Conservation (phyloP, 2,113 vertebrate genomes). For the Psettodes erumei region DNA sequence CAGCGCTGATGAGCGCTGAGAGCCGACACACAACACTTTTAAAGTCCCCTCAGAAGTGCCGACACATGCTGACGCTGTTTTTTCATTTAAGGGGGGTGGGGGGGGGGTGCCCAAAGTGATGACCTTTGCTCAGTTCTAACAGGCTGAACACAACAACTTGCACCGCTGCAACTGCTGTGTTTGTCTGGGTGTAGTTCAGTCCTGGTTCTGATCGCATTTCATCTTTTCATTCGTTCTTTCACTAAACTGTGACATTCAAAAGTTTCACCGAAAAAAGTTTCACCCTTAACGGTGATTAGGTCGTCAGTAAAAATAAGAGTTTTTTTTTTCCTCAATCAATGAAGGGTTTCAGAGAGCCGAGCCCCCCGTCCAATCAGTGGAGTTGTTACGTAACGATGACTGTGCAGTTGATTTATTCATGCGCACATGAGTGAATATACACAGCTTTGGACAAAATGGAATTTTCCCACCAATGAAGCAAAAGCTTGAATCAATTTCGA, state of each 20-base stretch:
- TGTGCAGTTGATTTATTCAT: neutral
- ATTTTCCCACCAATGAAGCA: no score
- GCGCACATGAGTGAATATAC: no score
- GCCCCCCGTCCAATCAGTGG: neutral
- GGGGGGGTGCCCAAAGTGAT: neutral
- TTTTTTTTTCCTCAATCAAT: neutral
- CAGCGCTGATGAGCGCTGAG: slow-evolving; percentile 20
- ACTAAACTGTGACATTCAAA: neutral
- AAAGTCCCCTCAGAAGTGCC: slow-evolving; percentile 3
- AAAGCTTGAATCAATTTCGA: no score
- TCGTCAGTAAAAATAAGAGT: no score
- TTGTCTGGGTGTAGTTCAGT: neutral
- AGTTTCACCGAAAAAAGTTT: neutral
- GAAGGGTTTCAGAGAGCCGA: neutral
- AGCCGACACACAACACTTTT: slow-evolving; percentile 11
- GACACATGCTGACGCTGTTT: neutral
- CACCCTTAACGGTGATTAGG: no score
- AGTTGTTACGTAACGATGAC: neutral
- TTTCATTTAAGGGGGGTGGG: neutral
- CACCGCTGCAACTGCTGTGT: neutral
- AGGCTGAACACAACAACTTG: no score
- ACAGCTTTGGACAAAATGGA: no score
- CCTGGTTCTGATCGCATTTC: neutral
- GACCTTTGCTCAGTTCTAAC: slow-evolving; percentile 12
- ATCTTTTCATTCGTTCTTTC: neutral